These are phyloP conservation scores for Philopedon plagiatum DNA, from an alignment of 2,888 invertebrate species.

Conservation along the genomic window DNA sequence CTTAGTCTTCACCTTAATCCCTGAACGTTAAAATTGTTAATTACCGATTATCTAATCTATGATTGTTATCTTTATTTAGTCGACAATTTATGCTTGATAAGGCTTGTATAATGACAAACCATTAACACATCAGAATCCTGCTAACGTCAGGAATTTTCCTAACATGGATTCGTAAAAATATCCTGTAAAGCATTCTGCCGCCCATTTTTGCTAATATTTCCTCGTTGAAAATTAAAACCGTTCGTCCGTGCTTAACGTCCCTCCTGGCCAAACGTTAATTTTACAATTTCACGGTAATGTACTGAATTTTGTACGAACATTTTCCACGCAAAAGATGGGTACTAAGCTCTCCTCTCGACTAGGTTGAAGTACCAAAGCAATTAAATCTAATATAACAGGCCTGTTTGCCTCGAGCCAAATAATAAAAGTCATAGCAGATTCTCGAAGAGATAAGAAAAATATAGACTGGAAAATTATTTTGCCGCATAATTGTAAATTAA, in stretches of 20 bases:
- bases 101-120: not conserved
- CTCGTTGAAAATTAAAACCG: constrained; percentile 9
- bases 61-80: not conserved
- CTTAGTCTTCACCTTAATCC: no score
- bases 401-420: constrained; percentile 41
- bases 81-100: not conserved
- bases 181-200: constrained; percentile 7
- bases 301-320: constrained; percentile 47
- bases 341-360: constrained; percentile 9
- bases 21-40: not conserved
- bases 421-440: constrained; percentile 50
- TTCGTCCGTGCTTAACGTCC: constrained; percentile 33
- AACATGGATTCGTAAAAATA: constrained; percentile 1
- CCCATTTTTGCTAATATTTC: constrained; percentile 22
- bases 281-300: constrained; percentile 49
- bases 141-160: not conserved
- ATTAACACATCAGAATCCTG: not conserved
- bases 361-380: constrained; percentile 38
- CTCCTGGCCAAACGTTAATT: constrained; percentile 42
- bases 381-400: constrained; percentile 50
- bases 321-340: constrained; percentile 39
- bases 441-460: constrained; percentile 47
- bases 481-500: constrained; percentile 40
- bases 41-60: not conserved
- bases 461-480: constrained; percentile 50